Conservation (phyloP, 1,140 invertebrate species). For the Agrilus planipennis region DNA sequence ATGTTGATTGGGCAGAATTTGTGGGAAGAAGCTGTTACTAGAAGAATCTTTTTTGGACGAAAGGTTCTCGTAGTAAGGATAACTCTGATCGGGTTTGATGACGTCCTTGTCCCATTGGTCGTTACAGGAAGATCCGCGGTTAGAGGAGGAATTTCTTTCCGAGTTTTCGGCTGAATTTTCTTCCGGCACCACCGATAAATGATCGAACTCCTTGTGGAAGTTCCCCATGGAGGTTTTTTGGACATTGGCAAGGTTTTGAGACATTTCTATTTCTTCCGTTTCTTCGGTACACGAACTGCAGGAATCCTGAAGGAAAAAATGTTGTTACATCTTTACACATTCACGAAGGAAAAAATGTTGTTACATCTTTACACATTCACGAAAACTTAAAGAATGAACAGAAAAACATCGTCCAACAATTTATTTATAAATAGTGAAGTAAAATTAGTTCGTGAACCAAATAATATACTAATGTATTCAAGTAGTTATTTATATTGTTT, state of each 20-base stretch:
- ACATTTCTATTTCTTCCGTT: conserved; percentile 36
- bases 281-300: conserved; percentile 29
- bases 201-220: conserved; percentile 53
- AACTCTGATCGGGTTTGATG: conserved; percentile 30
- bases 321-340: too few relatives aligned
- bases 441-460: too few relatives aligned
- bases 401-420: too few relatives aligned
- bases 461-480: too few relatives aligned
- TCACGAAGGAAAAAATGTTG: too few relatives aligned
- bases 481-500: too few relatives aligned
- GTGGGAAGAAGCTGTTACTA: conserved; percentile 39
- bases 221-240: conserved; percentile 31
- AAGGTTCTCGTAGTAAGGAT: conserved; percentile 15
- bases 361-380: too few relatives aligned
- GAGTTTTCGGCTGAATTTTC: conserved; percentile 47
- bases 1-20: conserved; percentile 26
- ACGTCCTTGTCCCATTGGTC: conserved; percentile 23
- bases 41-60: conserved; percentile 10
- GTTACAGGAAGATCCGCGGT: conserved; percentile 22
- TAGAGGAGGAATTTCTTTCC: conserved; percentile 27
- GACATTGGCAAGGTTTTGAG: conserved; percentile 31
- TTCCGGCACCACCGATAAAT: conserved; percentile 61
- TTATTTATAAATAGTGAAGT: too few relatives aligned
- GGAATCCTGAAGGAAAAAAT: conserved; percentile 24
- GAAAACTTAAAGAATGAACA: too few relatives aligned